A percentile compares a stretch with the other conserved stretches of the same genome.
phyloP scores from a whole-genome alignment of 2,113 vertebrate genomes.

The Sisor rabdophorus region DNA sequence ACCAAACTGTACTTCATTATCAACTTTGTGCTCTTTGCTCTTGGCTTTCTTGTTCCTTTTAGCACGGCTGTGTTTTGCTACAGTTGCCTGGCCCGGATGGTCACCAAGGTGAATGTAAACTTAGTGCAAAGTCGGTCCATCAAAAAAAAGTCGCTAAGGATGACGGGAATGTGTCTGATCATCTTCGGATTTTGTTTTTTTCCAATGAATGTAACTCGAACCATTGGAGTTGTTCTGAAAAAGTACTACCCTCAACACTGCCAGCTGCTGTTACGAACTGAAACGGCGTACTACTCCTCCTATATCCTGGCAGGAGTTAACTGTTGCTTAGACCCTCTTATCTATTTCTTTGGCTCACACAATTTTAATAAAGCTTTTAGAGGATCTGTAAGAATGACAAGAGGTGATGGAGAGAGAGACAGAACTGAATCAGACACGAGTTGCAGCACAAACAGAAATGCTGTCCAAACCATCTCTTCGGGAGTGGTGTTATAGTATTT shows the following conservation, averaged over 20 bases:
- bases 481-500: not conserved
- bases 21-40: constrained; percentile 53
- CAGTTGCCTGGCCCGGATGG: constrained; percentile 52
- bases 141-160: constrained; percentile 64
- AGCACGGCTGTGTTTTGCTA: constrained; percentile 55
- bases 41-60: constrained; percentile 65
- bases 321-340: constrained; percentile 57
- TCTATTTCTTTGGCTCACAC: constrained; percentile 52
- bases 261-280: constrained; percentile 23
- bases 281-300: constrained; percentile 52
- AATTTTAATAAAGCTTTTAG: constrained; percentile 49
- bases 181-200: constrained; percentile 68
- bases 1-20: constrained; percentile 54
- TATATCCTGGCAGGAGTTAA: constrained; percentile 56
- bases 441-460: constrained; percentile 29
- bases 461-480: constrained; percentile 4
- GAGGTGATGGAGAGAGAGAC: not conserved
- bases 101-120: constrained; percentile 56
- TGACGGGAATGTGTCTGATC: constrained; percentile 57
- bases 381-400: constrained; percentile 39
- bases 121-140: constrained; percentile 56
- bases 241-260: constrained; percentile 36
- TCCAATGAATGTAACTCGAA: constrained; percentile 63
- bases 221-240: constrained; percentile 48
- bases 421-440: constrained; percentile 42